These are phyloP conservation scores for Sebastes jordani DNA, from an alignment of 2,797 vertebrate genomes.

Conservation along the genomic window DNA sequence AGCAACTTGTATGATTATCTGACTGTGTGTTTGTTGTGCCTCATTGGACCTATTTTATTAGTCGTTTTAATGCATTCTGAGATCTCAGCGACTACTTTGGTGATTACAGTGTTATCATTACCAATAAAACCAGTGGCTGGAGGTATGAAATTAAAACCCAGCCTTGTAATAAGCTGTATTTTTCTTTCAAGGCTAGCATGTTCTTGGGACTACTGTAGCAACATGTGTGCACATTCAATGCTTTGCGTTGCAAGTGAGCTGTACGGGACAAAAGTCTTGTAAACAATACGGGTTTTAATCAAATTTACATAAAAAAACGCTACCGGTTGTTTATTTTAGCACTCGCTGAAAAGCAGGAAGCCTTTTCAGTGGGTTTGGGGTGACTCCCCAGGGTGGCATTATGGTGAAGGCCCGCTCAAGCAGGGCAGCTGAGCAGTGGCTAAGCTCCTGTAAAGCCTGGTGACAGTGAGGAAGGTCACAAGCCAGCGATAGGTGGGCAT, in stretches of 20 bases:
- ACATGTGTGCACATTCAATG: not conserved
- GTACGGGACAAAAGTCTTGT: not conserved
- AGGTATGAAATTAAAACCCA: not conserved
- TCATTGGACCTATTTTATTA: not conserved
- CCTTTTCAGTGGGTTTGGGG: conserved; percentile 4
- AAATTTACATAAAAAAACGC: not conserved
- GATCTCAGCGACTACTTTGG: not conserved
- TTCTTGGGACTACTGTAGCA: not conserved
- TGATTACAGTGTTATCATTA: not conserved
- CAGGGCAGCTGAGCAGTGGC: conserved; percentile 40
- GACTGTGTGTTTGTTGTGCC: not conserved
- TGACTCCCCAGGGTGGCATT: conserved; percentile 25
- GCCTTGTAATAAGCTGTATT: not conserved
- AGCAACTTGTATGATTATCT: not conserved
- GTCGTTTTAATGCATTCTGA: not conserved
- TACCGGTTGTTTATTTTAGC: not conserved
- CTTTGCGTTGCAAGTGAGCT: not conserved
- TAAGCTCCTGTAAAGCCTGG: conserved; percentile 44
- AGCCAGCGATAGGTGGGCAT: conserved; percentile 33
- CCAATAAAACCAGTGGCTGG: not conserved
- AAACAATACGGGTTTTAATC: not conserved
- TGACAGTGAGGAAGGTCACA: conserved; percentile 60
- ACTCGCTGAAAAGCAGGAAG: not conserved
- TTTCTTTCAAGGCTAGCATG: not conserved
- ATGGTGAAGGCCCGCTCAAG: conserved; percentile 12